Percentiles rank a stretch among this genome's conserved stretches.
phyloP scores from a whole-genome alignment of 2,797 vertebrate genomes.

The Alfaro cultratus region DNA sequence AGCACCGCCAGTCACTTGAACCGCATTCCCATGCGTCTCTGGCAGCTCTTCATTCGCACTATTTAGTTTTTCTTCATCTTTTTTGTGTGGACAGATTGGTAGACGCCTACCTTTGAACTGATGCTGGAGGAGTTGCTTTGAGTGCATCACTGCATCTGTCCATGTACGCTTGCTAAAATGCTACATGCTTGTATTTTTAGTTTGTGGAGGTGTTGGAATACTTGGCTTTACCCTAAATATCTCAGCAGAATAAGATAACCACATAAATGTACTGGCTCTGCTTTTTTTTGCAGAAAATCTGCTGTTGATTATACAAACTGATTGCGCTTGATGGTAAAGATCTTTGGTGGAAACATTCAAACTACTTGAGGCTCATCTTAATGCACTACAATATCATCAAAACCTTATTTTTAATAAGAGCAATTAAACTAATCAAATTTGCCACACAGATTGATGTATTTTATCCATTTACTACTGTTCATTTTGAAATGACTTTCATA shows the following conservation, averaged over 20 bases:
- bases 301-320: background rate
- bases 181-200: background rate
- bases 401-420: background rate
- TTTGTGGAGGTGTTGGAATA: slow-evolving; percentile 2
- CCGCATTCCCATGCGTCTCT: background rate
- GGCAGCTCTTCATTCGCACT: background rate
- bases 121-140: background rate
- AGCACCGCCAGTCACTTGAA: background rate
- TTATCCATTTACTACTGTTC: background rate
- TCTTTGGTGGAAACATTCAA: background rate
- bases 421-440: background rate
- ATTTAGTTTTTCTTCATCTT: background rate
- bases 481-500: background rate
- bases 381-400: background rate
- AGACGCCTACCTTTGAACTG: background rate
- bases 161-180: background rate
- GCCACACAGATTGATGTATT: background rate
- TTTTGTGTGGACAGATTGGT: background rate
- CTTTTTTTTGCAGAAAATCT: background rate
- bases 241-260: background rate
- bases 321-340: background rate
- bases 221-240: background rate
- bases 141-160: background rate
- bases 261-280: background rate
- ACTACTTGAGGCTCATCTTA: background rate